Conservation (phyloP, 2,113 vertebrate species). For the Spheniscus mendiculus region DNA sequence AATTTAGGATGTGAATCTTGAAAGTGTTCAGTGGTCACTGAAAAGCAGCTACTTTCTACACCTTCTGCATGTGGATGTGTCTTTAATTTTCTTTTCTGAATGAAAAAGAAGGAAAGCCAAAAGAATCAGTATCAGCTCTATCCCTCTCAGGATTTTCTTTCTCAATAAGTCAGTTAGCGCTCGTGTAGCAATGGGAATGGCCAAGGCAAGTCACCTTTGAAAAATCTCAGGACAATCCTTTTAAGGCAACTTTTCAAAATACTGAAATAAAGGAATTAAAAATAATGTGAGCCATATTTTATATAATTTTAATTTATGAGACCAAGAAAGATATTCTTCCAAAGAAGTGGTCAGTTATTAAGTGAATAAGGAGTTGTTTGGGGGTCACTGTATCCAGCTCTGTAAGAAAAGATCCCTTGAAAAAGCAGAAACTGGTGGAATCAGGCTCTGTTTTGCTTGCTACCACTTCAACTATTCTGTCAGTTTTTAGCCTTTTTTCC, state of each 20-base stretch:
- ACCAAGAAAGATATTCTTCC: not conserved
- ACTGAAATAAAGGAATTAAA: not conserved
- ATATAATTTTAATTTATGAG: not conserved
- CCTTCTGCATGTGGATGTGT: not conserved
- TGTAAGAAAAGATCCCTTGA: not conserved
- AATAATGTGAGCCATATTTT: not conserved
- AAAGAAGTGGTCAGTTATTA: not conserved
- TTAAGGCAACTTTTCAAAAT: not conserved
- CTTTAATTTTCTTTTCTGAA: slow-evolving; percentile 1
- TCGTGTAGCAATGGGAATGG: not conserved
- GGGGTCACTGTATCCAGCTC: not conserved
- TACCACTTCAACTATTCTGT: not conserved
- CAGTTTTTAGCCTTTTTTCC: not conserved
- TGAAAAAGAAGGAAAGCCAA: not conserved
- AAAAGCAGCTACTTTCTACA: not conserved
- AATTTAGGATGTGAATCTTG: slow-evolving; percentile 3
- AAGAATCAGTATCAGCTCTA: not conserved
- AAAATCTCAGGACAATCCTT: not conserved
- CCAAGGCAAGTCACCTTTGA: not conserved
- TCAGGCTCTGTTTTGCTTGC: not conserved
- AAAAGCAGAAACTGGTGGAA: not conserved
- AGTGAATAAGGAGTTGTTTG: not conserved
- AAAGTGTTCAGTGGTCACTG: not conserved
- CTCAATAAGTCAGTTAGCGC: not conserved
- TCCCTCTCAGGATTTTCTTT: not conserved